Evolutionary conservation across 2,888 invertebrate genomes (phyloP).

Genomic region (Ephialtes manifestator): DNA sequence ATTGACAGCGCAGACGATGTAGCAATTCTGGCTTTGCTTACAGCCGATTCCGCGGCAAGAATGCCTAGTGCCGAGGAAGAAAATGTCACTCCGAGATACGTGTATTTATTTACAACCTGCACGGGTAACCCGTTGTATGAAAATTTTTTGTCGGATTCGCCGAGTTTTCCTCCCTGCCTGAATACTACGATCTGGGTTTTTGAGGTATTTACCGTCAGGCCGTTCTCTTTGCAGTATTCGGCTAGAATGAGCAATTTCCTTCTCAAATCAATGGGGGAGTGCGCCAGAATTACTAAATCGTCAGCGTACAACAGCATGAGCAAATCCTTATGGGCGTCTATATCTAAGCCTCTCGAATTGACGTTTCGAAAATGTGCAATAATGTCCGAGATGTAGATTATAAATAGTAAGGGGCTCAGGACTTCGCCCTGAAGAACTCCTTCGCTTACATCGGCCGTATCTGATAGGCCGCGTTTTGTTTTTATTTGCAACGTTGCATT

Average conservation of each 20-base stretch:
- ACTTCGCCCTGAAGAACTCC: too few species aligned
- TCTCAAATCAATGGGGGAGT: not conserved
- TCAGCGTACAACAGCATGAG: constrained; percentile 10
- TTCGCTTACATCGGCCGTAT: too few species aligned
- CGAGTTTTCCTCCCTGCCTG: not conserved
- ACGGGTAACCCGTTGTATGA: not conserved
- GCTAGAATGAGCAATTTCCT: not conserved
- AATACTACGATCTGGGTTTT: not conserved
- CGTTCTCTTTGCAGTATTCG: too few species aligned
- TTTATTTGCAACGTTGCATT: not conserved
- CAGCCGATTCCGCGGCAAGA: not conserved
- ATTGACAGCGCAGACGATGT: not conserved
- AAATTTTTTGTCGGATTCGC: not conserved
- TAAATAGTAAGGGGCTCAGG: not conserved
- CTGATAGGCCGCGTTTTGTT: too few species aligned
- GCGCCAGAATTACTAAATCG: not conserved
- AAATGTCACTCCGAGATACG: not conserved
- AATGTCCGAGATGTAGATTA: not conserved
- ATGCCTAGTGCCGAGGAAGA: not conserved
- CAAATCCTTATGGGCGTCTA: not conserved
- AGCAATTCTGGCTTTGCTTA: not conserved
- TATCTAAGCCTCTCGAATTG: not conserved
- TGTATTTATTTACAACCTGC: not conserved
- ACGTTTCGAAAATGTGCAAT: not conserved
- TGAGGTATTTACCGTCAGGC: too few species aligned